Percentiles rank a stretch among this genome's conserved stretches.
phyloP scores from a whole-genome alignment of 2,888 invertebrate genomes.

The Papilio demoleus region DNA sequence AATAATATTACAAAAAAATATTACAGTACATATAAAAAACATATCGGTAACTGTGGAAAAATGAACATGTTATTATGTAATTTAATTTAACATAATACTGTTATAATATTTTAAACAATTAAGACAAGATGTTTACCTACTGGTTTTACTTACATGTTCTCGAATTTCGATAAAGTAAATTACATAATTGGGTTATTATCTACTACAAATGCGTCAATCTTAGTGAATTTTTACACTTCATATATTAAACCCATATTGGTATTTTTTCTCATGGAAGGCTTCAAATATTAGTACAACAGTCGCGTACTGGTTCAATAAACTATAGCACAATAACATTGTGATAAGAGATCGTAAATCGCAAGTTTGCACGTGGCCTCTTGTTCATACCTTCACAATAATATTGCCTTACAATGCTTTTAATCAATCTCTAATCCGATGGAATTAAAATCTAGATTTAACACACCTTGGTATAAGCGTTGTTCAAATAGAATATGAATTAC shows the following conservation, averaged over 20 bases:
- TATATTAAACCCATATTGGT: neutral
- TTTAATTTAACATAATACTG: neutral
- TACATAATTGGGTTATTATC: neutral
- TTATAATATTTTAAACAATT: neutral
- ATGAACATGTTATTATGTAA: neutral
- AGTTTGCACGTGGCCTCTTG: slow-evolving; percentile 10
- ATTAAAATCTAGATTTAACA: slow-evolving; percentile 11
- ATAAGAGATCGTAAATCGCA: slow-evolving; percentile 24
- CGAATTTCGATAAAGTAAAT: neutral
- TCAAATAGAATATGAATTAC: neutral
- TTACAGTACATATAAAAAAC: no score
- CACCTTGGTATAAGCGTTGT: neutral
- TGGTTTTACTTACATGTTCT: neutral
- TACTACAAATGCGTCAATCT: neutral
- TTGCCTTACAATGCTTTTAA: slow-evolving; percentile 13
- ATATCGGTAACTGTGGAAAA: no score
- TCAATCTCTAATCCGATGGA: slow-evolving; percentile 18
- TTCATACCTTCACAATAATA: no score
- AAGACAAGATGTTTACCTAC: neutral
- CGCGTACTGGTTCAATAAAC: neutral
- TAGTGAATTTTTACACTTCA: neutral
- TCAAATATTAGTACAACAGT: no score
- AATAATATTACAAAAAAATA: no score
- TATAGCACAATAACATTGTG: neutral
- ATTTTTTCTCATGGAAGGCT: no score